phyloP scores from a whole-genome alignment of 2,888 invertebrate species.

The Allophyes oxyacanthae region DNA sequence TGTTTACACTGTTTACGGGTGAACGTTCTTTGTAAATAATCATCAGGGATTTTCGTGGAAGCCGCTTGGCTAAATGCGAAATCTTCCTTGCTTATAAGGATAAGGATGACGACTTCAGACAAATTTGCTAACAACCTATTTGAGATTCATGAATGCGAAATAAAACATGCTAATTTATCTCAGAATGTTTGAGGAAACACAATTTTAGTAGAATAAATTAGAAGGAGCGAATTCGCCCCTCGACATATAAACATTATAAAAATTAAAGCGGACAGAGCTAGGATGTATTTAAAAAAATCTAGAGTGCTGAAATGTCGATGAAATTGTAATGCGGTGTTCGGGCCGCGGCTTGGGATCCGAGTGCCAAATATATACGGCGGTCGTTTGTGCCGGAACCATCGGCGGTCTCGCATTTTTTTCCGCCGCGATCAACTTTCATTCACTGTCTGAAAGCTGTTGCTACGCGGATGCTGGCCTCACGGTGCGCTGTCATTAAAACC shows the following conservation, averaged over 20 bases:
- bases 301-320: conserved; percentile 54
- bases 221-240: conserved; percentile 57
- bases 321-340: conserved; percentile 56
- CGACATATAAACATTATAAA: conserved; percentile 55
- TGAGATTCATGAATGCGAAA: conserved; percentile 74
- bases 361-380: conserved; percentile 74
- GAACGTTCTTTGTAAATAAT: conserved; percentile 59
- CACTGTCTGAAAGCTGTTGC: conserved; percentile 86
- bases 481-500: conserved; percentile 82
- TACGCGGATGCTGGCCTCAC: conserved; percentile 86
- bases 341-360: conserved; percentile 53
- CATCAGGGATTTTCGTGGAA: conserved; percentile 60
- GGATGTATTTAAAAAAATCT: conserved; percentile 55
- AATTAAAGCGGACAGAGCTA: conserved; percentile 46
- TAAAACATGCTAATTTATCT: conserved; percentile 73
- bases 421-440: conserved; percentile 87
- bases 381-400: conserved; percentile 73
- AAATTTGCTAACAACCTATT: conserved; percentile 72
- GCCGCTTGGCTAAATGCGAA: conserved; percentile 55
- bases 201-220: conserved; percentile 71
- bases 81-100: conserved; percentile 62
- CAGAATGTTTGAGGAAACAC: conserved; percentile 67
- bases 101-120: conserved; percentile 64
- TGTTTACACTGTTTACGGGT: conserved; percentile 41
- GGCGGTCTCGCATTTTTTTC: conserved; percentile 75